Base-by-base conservation (phyloP, 2,888 invertebrate species). In the Julus scanicus region DNA sequence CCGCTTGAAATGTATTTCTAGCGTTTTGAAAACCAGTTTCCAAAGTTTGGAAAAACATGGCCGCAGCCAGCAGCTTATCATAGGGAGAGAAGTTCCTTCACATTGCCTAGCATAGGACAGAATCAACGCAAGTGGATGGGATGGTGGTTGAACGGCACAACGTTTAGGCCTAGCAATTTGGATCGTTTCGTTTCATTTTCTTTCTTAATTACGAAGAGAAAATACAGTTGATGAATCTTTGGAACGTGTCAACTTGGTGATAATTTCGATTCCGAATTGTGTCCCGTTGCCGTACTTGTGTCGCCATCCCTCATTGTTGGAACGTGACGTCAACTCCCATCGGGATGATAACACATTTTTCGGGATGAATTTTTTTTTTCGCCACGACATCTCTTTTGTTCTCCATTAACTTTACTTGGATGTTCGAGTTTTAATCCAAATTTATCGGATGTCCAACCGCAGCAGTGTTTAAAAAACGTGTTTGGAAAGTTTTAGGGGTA, bases 11-110 rank as follows among this genome's bases (percentile, higher is more conserved):
- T n/a, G 63, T 63, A 20, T 63, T 63, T 63, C n/a, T 63, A 4
- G 63, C 6, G 63, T 6, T n/a, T n/a, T 20, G 63, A 63, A 63
- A 63, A 63, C 63, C 63, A 63, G 63, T 63, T 63, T 63, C 63
- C 39, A 84, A 84, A 84, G 84, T 84, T 84, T 84, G 39, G 84
- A 84, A 84, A 63, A 84, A 84, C 84, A 84, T 84, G 84, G 84
- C 84, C 84, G 84, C 84, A 84, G 84, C 39, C 39, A 44, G 63
- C 63, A 63, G 63, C 63, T 63, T 63, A 20, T 20, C 20, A 63
- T 2, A 63, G 63, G 20, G 84, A 63, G 63, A 63, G 84, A 84
- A 84, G 84, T 84, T 84, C 84, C 84, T 84, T 84, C 44, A 44
- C 84, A 84, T 84, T 29, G 84, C 20, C 4, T 13, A 39, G 84